Percentiles rank a stretch among this genome's conserved stretches.
phyloP scores from a whole-genome alignment of 1,140 invertebrate genomes.

The Sesamia nonagrioides region DNA sequence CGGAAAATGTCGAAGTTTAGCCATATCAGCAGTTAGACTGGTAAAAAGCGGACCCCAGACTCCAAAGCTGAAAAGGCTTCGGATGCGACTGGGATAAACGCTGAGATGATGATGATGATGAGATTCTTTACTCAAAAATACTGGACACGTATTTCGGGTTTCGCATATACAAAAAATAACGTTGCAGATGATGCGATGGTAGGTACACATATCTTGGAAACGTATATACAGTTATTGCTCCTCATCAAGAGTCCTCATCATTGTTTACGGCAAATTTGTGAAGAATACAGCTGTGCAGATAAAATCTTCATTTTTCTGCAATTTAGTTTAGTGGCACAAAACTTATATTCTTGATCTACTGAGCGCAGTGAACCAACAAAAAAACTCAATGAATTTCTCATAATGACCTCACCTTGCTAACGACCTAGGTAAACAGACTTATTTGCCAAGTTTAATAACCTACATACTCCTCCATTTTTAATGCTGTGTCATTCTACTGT shows the following conservation, averaged over 20 bases:
- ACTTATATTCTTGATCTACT: too few relatives aligned
- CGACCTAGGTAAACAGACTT: background rate
- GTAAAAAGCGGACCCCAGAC: too few relatives aligned
- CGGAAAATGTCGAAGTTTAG: too few relatives aligned
- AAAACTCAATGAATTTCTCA: background rate
- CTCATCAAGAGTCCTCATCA: background rate
- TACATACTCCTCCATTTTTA: constrained; percentile 14
- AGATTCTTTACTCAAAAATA: too few relatives aligned
- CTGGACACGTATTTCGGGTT: too few relatives aligned
- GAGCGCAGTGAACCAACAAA: background rate
- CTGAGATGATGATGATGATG: too few relatives aligned
- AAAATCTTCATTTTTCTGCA: background rate
- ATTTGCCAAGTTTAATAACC: constrained; percentile 17
- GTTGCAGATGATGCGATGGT: too few relatives aligned
- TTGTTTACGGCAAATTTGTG: background rate
- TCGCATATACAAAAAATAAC: too few relatives aligned
- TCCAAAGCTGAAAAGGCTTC: too few relatives aligned
- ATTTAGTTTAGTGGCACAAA: background rate
- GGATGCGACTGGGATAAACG: too few relatives aligned
- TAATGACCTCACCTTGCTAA: constrained; percentile 1
- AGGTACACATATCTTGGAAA: too few relatives aligned
- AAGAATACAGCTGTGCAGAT: background rate
- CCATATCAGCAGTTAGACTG: too few relatives aligned
- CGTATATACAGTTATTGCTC: background rate
- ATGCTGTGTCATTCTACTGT: constrained; percentile 5